Percentiles rank a stretch among this genome's conserved stretches.
Conservation (phyloP, 2,797 vertebrate genomes). For the Urosaurus nigricauda region DNA sequence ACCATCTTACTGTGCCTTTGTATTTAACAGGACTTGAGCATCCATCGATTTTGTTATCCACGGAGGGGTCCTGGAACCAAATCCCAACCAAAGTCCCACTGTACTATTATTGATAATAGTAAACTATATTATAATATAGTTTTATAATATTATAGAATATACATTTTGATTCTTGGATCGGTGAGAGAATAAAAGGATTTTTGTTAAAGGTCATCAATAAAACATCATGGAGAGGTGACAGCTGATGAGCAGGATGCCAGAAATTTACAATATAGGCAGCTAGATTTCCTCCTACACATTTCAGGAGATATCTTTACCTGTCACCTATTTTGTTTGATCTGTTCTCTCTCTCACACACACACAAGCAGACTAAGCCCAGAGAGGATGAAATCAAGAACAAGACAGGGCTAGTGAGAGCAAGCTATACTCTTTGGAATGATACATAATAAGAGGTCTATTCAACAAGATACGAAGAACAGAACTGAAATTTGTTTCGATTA, state of each 20-base stretch:
- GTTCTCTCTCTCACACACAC: background rate
- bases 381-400: slow-evolving; percentile 58
- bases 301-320: slow-evolving; percentile 70
- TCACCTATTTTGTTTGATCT: slow-evolving; percentile 67
- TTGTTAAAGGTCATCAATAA: slow-evolving; percentile 72
- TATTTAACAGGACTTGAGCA: too few species aligned
- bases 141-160: background rate
- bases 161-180: slow-evolving; percentile 29
- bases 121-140: too few species aligned
- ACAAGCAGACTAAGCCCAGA: slow-evolving; percentile 26
- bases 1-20: too few species aligned
- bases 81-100: too few species aligned
- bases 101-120: too few species aligned
- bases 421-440: slow-evolving; percentile 20
- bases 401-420: slow-evolving; percentile 41
- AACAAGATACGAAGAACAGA: background rate
- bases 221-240: slow-evolving; percentile 66
- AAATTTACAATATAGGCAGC: slow-evolving; percentile 71
- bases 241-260: slow-evolving; percentile 62
- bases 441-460: background rate
- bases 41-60: too few species aligned
- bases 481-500: slow-evolving; percentile 32
- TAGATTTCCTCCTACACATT: slow-evolving; percentile 59
- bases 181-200: slow-evolving; percentile 43
- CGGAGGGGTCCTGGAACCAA: too few species aligned